Evolutionary conservation across 2,113 vertebrate species (phyloP).

Genomic region (Etia nguti): DNA sequence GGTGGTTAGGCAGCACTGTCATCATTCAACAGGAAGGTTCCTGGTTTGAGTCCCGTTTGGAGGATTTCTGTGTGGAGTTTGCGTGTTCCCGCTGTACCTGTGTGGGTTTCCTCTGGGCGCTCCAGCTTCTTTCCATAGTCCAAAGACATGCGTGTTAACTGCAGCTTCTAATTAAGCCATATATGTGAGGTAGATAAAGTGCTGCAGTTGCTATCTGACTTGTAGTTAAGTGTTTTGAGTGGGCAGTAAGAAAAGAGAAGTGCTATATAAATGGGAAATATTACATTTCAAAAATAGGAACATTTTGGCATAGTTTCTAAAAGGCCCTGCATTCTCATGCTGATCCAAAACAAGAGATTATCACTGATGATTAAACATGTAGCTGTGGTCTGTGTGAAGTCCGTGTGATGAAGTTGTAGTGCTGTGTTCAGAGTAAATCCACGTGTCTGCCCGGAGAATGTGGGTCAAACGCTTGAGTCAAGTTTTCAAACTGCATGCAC

Average conservation of each 20-base stretch:
- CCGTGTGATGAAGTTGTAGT: neutral
- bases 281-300: neutral
- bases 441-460: neutral
- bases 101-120: neutral
- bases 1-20: neutral
- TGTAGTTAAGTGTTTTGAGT: neutral
- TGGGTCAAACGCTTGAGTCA: neutral
- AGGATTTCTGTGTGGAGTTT: neutral
- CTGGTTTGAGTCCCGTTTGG: neutral
- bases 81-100: neutral
- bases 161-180: too few species aligned
- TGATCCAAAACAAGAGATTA: neutral
- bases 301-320: neutral
- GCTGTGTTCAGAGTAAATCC: neutral
- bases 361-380: neutral
- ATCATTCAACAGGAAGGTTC: neutral
- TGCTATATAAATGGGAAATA: neutral
- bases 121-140: neutral
- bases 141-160: neutral
- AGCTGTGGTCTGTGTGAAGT: neutral
- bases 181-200: neutral
- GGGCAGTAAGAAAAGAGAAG: neutral
- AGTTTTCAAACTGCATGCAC: neutral
- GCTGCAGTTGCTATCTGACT: neutral
- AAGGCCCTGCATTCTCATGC: neutral